Percentiles rank a stretch among this genome's conserved stretches.
Evolutionary conservation across 53 echinoderm and acorn worm species (phyloP).

Genomic region (Apostichopus leukothele): DNA sequence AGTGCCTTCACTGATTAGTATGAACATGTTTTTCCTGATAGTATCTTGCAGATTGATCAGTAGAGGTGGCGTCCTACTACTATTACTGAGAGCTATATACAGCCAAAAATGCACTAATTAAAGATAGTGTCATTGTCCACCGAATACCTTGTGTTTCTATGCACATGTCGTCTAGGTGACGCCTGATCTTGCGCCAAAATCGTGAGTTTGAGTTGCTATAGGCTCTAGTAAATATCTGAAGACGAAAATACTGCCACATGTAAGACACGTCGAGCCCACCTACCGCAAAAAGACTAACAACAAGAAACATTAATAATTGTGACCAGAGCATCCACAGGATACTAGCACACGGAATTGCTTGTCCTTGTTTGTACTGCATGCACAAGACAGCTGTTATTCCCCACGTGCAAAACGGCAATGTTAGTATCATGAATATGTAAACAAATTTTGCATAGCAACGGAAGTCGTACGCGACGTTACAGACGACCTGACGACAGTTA

Average conservation of each 20-base stretch:
- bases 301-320: background rate
- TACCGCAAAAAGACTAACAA: background rate
- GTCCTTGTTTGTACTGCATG: conserved; percentile 15
- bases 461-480: background rate
- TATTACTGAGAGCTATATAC: background rate
- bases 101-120: background rate
- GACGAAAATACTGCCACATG: background rate
- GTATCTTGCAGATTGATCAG: too few species aligned
- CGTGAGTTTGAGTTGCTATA: background rate
- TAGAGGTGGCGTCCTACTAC: too few species aligned
- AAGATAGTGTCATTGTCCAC: background rate
- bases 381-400: conserved; percentile 17
- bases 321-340: conserved; percentile 27
- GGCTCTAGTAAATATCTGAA: background rate
- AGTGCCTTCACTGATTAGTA: too few species aligned
- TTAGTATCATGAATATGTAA: background rate
- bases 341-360: background rate
- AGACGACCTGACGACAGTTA: background rate
- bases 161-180: background rate
- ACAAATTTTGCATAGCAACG: conserved; percentile 9
- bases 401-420: conserved; percentile 14
- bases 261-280: conserved; percentile 1
- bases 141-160: background rate
- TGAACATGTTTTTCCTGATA: too few species aligned
- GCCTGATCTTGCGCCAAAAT: background rate